These are phyloP conservation scores for Chrysodeixis includens DNA, from an alignment of 2,888 invertebrate genomes.

Conservation along the genomic window DNA sequence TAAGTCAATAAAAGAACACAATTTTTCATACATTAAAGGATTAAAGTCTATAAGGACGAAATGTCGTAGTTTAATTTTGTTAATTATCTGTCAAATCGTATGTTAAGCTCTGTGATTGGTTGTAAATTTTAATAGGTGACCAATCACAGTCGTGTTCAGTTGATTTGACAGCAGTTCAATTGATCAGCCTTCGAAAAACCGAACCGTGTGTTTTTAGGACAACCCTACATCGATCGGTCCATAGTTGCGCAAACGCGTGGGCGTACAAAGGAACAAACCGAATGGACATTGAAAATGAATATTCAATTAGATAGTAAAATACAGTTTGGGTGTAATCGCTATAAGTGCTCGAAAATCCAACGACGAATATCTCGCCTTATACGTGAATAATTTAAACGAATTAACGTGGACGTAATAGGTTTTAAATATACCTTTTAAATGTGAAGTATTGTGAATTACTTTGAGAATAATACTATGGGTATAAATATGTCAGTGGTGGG, in stretches of 20 bases:
- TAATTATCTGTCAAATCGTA: too few relatives aligned
- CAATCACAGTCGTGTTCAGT: too few relatives aligned
- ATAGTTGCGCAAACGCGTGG: conserved; percentile 61
- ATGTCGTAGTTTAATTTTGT: too few relatives aligned
- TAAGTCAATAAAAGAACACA: too few relatives aligned
- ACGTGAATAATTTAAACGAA: conserved; percentile 39
- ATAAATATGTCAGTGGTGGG: background rate
- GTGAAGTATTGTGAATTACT: conserved; percentile 15
- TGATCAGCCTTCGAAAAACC: too few relatives aligned
- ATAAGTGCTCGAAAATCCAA: conserved; percentile 40
- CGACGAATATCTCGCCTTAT: conserved; percentile 39
- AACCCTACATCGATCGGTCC: background rate
- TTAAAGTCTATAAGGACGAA: too few relatives aligned
- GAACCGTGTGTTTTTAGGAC: background rate
- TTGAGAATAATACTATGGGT: background rate
- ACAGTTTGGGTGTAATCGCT: conserved; percentile 47
- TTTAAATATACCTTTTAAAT: conserved; percentile 31
- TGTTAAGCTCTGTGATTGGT: too few relatives aligned
- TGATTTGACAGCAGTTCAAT: too few relatives aligned
- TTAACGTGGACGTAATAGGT: conserved; percentile 34
- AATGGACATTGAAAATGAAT: conserved; percentile 54
- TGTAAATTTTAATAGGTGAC: too few relatives aligned
- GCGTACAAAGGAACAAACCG: conserved; percentile 53
- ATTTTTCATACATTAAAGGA: too few relatives aligned
- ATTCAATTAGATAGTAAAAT: conserved; percentile 52